Evolutionary conservation across 2,113 vertebrate genomes (phyloP).

Genomic region (Chloropsis cyanopogon): DNA sequence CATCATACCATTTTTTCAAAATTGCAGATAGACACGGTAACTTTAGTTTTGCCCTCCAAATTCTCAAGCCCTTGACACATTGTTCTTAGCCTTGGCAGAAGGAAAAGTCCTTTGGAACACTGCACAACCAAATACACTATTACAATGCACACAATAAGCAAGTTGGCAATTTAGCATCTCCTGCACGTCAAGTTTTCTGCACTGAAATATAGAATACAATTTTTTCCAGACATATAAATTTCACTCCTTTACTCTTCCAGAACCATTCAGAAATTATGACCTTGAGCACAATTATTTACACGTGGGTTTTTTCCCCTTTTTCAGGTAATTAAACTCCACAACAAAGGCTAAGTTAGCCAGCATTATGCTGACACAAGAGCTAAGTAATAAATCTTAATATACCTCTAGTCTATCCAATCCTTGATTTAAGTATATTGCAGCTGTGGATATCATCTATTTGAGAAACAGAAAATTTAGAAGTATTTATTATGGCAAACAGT

Average conservation of each 20-base stretch:
- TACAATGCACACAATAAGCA: not conserved
- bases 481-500: not conserved
- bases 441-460: not conserved
- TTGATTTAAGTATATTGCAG: not conserved
- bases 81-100: not conserved
- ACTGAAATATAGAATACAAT: not conserved
- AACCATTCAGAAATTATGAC: not conserved
- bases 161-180: not conserved
- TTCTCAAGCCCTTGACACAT: not conserved
- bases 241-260: not conserved
- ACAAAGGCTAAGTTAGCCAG: not conserved
- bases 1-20: not conserved
- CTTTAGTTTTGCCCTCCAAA: not conserved
- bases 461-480: not conserved
- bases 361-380: not conserved
- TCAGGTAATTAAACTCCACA: not conserved
- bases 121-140: not conserved
- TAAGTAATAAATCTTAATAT: not conserved
- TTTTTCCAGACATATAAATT: not conserved
- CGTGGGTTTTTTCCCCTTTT: rapidly evolving
- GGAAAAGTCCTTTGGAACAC: not conserved
- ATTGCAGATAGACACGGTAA: not conserved
- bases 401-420: not conserved
- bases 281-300: not conserved
- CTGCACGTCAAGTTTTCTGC: not conserved